Evolutionary conservation across 2,888 invertebrate species (phyloP), one percentile per base, ranked within the genome.

Genomic region (Microchrysa polita): DNA sequence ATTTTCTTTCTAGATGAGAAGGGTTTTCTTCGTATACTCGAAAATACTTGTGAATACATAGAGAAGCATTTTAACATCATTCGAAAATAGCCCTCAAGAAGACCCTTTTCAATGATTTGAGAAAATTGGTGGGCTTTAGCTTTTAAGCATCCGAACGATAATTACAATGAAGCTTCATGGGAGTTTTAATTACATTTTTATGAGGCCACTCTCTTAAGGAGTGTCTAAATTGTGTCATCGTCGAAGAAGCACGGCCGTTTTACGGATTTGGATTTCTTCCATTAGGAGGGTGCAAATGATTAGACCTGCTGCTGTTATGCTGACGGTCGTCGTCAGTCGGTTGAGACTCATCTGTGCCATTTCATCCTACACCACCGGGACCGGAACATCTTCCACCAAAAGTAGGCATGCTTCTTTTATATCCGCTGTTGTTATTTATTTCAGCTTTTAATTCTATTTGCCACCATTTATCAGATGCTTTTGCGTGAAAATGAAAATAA

Each of bases 151-250:
- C 73, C 67, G 55, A 73, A 53, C 73, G 75, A 76, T 76, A 76
- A 76, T 76, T 76, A 76, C 74, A 74, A 76, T 74, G 74, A 67
- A 69, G 67, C 74, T 74, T 74, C 73, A 76, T 71, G 74, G 74
- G 63, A 63, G 75, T 76, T 76, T 76, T 76, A 76, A 76, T 76
- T 76, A 76, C 74, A 73, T 74, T 76, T 76, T 76, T 76, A 76
- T 72, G 65, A 73, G 22, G 40, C 63, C 60, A 63, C 55, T 63
- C 55, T 73, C 67, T 65, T 65, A 65, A 67, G n/a, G 65, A 40
- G 57, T 40, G 57, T 44, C 73, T 55, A 57, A 72, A 72, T 52
- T 73, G 42, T 69, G 69, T 74, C 74, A 61, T 69, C 74, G 67
- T 20, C 23, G 69, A 27, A 23, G 23, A 34, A 34, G 7, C 27